These are phyloP conservation scores for Thalpophila matura DNA, from an alignment of 2,888 invertebrate species.

Conservation along the genomic window DNA sequence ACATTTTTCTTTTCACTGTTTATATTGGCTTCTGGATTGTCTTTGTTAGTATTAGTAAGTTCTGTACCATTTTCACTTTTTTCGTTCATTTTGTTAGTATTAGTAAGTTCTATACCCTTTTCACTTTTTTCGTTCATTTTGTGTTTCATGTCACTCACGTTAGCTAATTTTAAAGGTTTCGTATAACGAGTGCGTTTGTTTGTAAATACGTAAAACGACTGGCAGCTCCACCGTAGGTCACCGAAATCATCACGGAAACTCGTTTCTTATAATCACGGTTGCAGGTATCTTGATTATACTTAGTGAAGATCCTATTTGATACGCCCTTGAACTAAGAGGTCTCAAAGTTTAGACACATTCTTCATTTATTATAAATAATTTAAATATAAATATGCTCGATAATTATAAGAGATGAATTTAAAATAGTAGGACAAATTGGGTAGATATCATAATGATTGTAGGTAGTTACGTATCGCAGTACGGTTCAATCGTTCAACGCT, in stretches of 20 bases:
- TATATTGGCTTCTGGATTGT: conserved; percentile 41
- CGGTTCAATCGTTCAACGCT: not conserved
- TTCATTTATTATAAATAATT: not conserved
- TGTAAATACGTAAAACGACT: conserved; percentile 52
- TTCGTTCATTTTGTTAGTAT: conserved; percentile 65
- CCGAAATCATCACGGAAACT: conserved; percentile 56
- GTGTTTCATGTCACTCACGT: conserved; percentile 45
- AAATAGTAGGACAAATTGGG: not conserved
- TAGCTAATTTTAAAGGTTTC: conserved; percentile 10
- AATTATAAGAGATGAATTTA: not conserved
- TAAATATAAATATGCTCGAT: not conserved
- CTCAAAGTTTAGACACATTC: conserved; percentile 18
- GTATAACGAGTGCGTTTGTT: conserved; percentile 55
- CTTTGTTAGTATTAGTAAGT: conserved; percentile 58
- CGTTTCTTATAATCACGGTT: conserved; percentile 47
- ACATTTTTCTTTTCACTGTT: conserved; percentile 41
- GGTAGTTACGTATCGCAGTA: not conserved
- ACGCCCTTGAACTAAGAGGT: conserved; percentile 38
- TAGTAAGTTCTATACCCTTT: conserved; percentile 61
- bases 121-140: conserved; percentile 67
- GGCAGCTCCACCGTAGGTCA: conserved; percentile 37
- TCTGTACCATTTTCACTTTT: conserved; percentile 63
- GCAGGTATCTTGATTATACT: conserved; percentile 27
- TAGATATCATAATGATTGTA: not conserved
- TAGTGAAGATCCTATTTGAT: conserved; percentile 10